These are phyloP conservation scores for Pelusios castaneus DNA, from an alignment of 2,113 vertebrate genomes.

Conservation along the genomic window DNA sequence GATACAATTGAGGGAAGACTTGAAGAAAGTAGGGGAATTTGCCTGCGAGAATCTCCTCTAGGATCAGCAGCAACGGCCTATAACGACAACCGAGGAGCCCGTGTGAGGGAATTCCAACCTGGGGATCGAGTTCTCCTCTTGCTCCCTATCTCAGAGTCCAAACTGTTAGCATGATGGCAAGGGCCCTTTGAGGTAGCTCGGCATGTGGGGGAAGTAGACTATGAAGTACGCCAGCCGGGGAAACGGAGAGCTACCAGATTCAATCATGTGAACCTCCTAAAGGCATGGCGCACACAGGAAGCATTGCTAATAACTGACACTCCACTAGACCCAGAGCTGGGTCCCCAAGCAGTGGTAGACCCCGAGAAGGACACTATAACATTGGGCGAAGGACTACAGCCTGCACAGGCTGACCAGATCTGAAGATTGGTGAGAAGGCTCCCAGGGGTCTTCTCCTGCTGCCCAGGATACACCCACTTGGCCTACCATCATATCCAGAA, in stretches of 20 bases:
- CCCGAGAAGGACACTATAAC: too few relatives aligned
- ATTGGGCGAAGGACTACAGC: too few relatives aligned
- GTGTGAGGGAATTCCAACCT: conserved; percentile 59
- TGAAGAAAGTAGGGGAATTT: conserved; percentile 58
- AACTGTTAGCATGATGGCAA: conserved; percentile 68
- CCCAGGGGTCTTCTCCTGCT: too few relatives aligned
- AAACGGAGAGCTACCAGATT: too few relatives aligned
- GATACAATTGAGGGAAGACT: not conserved
- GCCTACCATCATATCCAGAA: too few relatives aligned
- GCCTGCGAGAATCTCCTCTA: conserved; percentile 32
- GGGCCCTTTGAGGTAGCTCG: conserved; percentile 64
- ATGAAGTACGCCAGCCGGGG: conserved; percentile 41
- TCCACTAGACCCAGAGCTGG: too few relatives aligned
- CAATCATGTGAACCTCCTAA: conserved; percentile 49
- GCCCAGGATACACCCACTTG: too few relatives aligned
- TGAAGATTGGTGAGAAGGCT: too few relatives aligned
- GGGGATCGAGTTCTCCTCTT: conserved; percentile 58
- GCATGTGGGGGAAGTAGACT: conserved; percentile 54
- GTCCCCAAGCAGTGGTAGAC: too few relatives aligned
- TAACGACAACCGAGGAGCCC: conserved; percentile 48
- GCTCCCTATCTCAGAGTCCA: conserved; percentile 63
- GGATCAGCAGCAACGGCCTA: conserved; percentile 56
- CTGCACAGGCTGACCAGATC: too few relatives aligned
- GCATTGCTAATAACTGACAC: conserved; percentile 1
- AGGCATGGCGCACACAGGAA: conserved; percentile 58